A percentile compares a stretch with the other conserved stretches of the same genome.
These are phyloP conservation scores for Karalla daura DNA, from an alignment of 2,797 vertebrate species.

Conservation along the genomic window DNA sequence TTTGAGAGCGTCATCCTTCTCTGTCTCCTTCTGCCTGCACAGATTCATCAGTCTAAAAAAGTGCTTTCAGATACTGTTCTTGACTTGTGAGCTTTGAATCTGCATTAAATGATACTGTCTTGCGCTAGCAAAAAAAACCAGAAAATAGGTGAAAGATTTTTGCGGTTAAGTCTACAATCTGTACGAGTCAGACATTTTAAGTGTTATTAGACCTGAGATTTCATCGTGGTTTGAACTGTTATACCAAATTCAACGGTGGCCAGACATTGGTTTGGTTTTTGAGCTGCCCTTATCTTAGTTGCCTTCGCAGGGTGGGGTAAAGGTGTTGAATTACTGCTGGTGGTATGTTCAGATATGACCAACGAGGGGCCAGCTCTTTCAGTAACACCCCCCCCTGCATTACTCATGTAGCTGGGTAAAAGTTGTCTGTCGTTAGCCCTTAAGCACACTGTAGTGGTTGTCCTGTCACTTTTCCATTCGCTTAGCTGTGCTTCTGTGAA, in stretches of 20 bases:
- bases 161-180: constrained; percentile 50
- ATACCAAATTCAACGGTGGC: constrained; percentile 78
- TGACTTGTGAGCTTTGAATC: constrained; percentile 71
- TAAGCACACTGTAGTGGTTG: constrained; percentile 69
- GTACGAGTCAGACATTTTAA: constrained; percentile 51
- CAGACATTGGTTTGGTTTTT: constrained; percentile 56
- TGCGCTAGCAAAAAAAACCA: constrained; percentile 29
- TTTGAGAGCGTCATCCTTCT: constrained; percentile 68
- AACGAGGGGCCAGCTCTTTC: constrained; percentile 55
- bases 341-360: constrained; percentile 43
- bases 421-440: constrained; percentile 60
- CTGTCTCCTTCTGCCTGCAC: constrained; percentile 63
- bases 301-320: constrained; percentile 80
- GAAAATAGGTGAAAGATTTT: constrained; percentile 39
- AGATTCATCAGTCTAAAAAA: constrained; percentile 70
- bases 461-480: constrained; percentile 62
- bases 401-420: constrained; percentile 74
- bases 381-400: constrained; percentile 60
- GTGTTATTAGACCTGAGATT: constrained; percentile 66
- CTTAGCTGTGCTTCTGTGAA: constrained; percentile 75
- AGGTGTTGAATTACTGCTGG: constrained; percentile 71
- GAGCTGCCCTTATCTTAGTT: constrained; percentile 83
- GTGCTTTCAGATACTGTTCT: constrained; percentile 75
- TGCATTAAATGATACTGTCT: constrained; percentile 61
- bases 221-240: constrained; percentile 79